Evolutionary conservation across 2,888 invertebrate species (phyloP), one percentile per base, ranked within the genome.

Genomic region (Orthosia cruda): DNA sequence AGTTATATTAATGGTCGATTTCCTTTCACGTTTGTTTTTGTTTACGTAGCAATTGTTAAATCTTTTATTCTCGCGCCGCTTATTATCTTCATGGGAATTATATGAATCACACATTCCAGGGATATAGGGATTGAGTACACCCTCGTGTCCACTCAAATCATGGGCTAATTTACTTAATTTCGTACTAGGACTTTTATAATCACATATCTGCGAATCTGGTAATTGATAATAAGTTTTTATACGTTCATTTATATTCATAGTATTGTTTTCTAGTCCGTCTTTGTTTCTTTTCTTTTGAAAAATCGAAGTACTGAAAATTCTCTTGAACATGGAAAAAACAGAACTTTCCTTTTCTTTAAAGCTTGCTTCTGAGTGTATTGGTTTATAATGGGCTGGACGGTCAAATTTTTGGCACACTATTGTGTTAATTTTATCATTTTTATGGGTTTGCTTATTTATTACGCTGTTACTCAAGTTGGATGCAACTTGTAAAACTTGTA

Each of bases 301-400:
- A 23, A 79, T 85, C 0, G 83, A 67, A n/a, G 73, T 69, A 75
- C 78, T 79, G 47, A 83, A 75, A 79, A 75, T 87, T 69, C 40
- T 71, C 62, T 81, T 79, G 11, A 81, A 64, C 20, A 65, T 49
- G 16, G 87, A 75, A 55, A 73, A 65, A 50, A 80, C 26, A 55
- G 47, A 62, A 50, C 49, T 67, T 54, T 65, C 55, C 49, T 72
- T 77, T 74, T 78, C 67, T 58, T 70, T 71, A 23, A 12, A 26
- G 70, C 52, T 80, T n/a, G 12, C 18, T 61, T 71, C 69, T 16
- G 18, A 18, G 0, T 65, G 26, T 13, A 45, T n/a, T 74, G 47
- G 32, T 26, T 52, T 66, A n/a, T 66, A 55, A 4, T 50, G 4
- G 11, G 23, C 12, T 32, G 50, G 52, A 23, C 4, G 18, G 7